Conservation (phyloP, 1,140 invertebrate genomes). For the Arctopsyche grandis region DNA sequence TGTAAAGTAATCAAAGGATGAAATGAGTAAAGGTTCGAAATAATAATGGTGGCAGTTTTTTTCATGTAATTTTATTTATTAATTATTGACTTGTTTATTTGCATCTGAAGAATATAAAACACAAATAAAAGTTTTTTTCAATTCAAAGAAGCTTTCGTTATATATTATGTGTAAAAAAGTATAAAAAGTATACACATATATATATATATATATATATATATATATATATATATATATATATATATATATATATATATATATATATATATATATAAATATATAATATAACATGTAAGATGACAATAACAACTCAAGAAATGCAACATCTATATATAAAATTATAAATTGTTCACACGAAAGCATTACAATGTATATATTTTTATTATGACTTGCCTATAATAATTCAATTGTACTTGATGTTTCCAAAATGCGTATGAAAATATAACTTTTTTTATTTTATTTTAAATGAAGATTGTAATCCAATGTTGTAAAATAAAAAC, state of each 20-base stretch:
- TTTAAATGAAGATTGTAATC: neutral
- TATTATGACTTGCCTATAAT: constrained; percentile 1
- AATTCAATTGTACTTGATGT: neutral
- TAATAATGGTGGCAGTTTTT: neutral
- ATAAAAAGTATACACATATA: neutral
- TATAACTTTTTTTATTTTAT: too few relatives aligned
- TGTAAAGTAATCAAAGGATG: too few relatives aligned
- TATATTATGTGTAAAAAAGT: constrained; percentile 19
- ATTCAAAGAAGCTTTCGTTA: constrained; percentile 7
- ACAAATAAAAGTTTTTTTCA: constrained; percentile 34
- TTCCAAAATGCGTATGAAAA: neutral
- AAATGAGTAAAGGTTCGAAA: too few relatives aligned
- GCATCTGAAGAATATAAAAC: constrained; percentile 31
- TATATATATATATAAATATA: constrained; percentile 20
- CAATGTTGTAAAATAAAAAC: neutral
- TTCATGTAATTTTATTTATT: constrained; percentile 9
- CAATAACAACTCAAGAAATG: constrained; percentile 8
- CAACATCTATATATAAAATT: neutral
- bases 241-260: neutral
- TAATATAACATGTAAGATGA: neutral
- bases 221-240: neutral
- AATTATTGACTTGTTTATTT: constrained; percentile 41
- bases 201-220: neutral
- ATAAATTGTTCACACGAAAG: neutral
- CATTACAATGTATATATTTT: neutral